Percentiles rank a stretch among this genome's conserved stretches.
Evolutionary conservation across 2,113 vertebrate genomes (phyloP).

Genomic region (Oxygymnocypris stewartii): DNA sequence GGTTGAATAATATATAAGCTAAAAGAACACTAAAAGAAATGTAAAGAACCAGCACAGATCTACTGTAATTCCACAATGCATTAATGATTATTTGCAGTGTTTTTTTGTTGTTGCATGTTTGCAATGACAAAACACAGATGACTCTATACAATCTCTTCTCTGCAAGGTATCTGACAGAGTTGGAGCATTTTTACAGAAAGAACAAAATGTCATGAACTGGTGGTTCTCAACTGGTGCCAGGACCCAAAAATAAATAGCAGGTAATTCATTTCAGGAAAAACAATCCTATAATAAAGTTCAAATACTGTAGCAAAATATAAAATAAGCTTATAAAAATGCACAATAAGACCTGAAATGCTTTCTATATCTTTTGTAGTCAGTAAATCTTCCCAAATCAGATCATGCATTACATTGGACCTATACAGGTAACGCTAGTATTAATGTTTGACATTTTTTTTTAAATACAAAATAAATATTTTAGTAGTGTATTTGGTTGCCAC

Average conservation of each 20-base stretch:
- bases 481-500: not conserved
- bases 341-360: not conserved
- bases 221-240: not conserved
- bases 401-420: not conserved
- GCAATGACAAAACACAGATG: too few species aligned
- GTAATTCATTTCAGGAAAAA: not conserved
- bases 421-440: not conserved
- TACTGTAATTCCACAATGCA: not conserved
- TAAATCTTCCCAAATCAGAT: not conserved
- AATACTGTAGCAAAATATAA: slow-evolving; percentile 14
- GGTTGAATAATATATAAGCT: slow-evolving; percentile 21
- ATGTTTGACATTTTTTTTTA: not conserved
- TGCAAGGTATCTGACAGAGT: not conserved
- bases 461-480: not conserved
- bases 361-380: not conserved
- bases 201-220: not conserved
- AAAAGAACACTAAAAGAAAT: not conserved
- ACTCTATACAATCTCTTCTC: slow-evolving; percentile 9
- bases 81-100: not conserved
- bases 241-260: not conserved
- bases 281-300: not conserved
- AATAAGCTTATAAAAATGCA: not conserved
- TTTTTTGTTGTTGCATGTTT: too few species aligned
- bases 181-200: not conserved
- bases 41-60: slow-evolving; percentile 26